Base-by-base conservation (phyloP, 1,140 invertebrate species). In the Calliphora vicina region DNA sequence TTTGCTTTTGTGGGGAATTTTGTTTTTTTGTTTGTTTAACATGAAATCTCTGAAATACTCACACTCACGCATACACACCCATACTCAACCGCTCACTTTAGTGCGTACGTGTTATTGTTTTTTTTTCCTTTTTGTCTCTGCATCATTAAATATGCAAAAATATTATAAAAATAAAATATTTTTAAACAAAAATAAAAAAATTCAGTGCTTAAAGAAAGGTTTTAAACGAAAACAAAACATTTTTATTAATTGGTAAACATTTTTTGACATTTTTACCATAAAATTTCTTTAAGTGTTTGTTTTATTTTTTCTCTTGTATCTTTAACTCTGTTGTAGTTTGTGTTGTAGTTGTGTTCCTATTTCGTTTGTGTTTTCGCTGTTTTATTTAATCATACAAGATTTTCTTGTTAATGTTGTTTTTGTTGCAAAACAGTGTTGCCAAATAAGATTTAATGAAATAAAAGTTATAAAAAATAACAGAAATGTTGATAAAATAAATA, bases 71-170 rank as follows among this genome's bases (percentile, higher is more conserved):
- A 17, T n/a, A 57, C 50, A 57, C 50, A 57, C 50, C 50, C 50
- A 5, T 5, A 57, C 5, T n/a, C n/a, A 17, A n/a, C n/a, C 15
- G 15, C n/a, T 17, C n/a, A n/a, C 50, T 15, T 23, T 67, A 25
- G n/a, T 67, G 61, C 61, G 61, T 67, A 25, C 61, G 61, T 67
- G 61, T 67, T 67, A 67, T 67, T 57, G n/a, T 35, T 50, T 50
- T 4, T 50, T 67, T 67, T 20, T 67, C 25, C 4, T 67, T 67
- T 67, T 67, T 20, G n/a, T n/a, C n/a, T n/a, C n/a, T n/a, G n/a
- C n/a, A n/a, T n/a, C 4, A 25, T 10, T 5, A 67, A 67, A 67
- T 20, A 23, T 67, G 20, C 23, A 67, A 67, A 67, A 23, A 67
- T 9, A 10, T 8, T 23, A 9, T 67, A 67, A 67, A 23, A 67